Evolutionary conservation across 2,113 vertebrate genomes (phyloP), one percentile per base, ranked within the genome.

Genomic region (Halcyon malimbica): DNA sequence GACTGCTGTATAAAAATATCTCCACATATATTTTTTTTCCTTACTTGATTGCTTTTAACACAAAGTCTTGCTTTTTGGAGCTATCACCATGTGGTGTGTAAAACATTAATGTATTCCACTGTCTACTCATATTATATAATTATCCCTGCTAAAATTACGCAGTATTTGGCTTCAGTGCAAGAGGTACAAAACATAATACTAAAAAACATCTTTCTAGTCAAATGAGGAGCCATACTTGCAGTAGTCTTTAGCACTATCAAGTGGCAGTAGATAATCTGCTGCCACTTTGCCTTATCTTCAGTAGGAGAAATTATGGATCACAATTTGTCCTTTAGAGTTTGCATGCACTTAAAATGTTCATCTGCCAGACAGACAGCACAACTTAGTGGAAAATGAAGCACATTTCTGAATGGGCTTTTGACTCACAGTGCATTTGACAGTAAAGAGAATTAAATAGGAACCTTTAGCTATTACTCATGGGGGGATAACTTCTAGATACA

Each of bases 41-140:
- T 83, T 89, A 39, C 21, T 86, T 89, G 35, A 41, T 59, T 94
- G 16, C 7, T 96, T 96, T 79, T 89, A 42, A 67, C 56, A 87
- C 20, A 75, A 84, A 93, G 3, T 24, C 44, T 53, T 96, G 33
- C 4, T 59, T 92, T 88, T 95, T 6, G 2, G 73, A 76, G 28
- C 70, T 85, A 69, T 75, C 44, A 56, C 59, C 51, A 51, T 70
- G 77, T 73, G 77, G 18, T 83, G 9, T 73, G 26, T 63, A 91
- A 90, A 83, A 50, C 33, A 79, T 59, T 91, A 83, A 86, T 41
- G 7, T 64, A 95, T 95, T 94, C 16, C 13, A 68, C 23, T 74
- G 9, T 48, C 79, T 87, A 89, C 39, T 33, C 62, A 48, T 80
- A 84, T 81, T 54, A 41, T 75, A 62, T 92, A 93, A 94, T 62